Evolutionary conservation across 2,888 invertebrate species (phyloP), one percentile per base, ranked within the genome.

Genomic region (Torymus aiolomorphi): DNA sequence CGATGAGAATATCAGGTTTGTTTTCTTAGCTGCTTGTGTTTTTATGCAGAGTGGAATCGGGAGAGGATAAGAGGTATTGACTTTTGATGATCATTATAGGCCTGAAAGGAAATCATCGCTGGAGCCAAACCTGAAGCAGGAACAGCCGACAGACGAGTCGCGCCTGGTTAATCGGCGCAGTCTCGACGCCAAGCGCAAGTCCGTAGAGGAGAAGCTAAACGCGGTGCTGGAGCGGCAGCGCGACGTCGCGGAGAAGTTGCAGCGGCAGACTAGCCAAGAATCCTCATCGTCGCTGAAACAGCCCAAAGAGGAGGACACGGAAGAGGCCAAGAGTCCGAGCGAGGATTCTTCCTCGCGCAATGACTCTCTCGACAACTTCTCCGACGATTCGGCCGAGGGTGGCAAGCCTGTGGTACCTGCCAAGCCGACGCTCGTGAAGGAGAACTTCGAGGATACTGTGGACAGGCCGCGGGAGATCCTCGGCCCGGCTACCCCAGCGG

Each of bases 181-280:
- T 69, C 83, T 90, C n/a, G 88, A 90, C 18, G 87, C 89, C 13
- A 90, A 89, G 69, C 88, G 89, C 11, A 88, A 87, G 76, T 89
- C 89, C 2, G 89, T 90, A 0, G 90, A 90, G 81, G 88, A 89
- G 1, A 90, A 90, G 71, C 80, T 90, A 1, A 90, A 89, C 42
- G 89, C 90, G 1, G 88, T 90, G 14, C 83, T 90, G 11, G 90
- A 89, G 67, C 89, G 88, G 76, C 88, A 88, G 71, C 88, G 88
- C 83, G 89, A 82, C 1, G 42, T 42, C 42, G 20, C 59, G 1
- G 71, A 79, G 16, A 70, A 73, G 20, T 62, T 75, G 13, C 61
- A 42, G 8, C 42, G 42, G 42, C 42, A 42, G 8, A 42, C 42
- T 0, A 42, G 42, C 42, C 42, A 42, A 42, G 42, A 42, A 42